Percentiles rank a stretch among this genome's conserved stretches.
Evolutionary conservation across 2,113 vertebrate genomes (phyloP).

Genomic region (Gracilinanus agilis): DNA sequence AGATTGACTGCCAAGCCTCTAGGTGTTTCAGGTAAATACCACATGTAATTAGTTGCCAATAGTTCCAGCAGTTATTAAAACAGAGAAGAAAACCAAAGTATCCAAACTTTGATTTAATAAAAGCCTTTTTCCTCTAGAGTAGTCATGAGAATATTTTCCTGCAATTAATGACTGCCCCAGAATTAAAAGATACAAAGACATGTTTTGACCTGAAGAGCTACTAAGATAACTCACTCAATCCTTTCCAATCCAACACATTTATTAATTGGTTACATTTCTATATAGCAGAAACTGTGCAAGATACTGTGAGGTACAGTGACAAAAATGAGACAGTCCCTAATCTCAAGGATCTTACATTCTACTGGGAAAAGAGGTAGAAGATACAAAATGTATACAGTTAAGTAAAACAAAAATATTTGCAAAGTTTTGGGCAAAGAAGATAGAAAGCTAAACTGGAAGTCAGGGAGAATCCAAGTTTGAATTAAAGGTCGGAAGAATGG

Average conservation of each 20-base stretch:
- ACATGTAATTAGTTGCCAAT: constrained; percentile 39
- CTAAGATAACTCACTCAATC: neutral
- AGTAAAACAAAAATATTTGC: neutral
- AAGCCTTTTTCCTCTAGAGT: neutral
- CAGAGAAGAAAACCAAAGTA: constrained; percentile 44
- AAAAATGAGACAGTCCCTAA: neutral
- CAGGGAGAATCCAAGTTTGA: neutral
- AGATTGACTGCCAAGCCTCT: neutral
- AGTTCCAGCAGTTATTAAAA: constrained; percentile 48
- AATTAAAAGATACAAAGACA: neutral
- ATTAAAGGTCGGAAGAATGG: no score
- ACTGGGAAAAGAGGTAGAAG: neutral
- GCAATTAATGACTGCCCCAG: constrained; percentile 9
- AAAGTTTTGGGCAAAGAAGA: neutral
- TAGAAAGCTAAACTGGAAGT: neutral
- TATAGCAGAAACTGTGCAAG: neutral
- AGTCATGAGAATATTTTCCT: neutral
- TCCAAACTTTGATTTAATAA: constrained; percentile 52
- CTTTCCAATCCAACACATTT: neutral
- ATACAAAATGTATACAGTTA: neutral
- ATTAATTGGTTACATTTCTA: neutral
- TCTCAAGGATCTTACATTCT: neutral
- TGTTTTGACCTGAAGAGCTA: neutral
- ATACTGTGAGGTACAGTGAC: neutral
- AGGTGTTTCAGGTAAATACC: constrained; percentile 52